Percentiles rank a stretch among this genome's conserved stretches.
These are phyloP conservation scores for Craniophora ligustri DNA, from an alignment of 2,888 invertebrate species.

Conservation along the genomic window DNA sequence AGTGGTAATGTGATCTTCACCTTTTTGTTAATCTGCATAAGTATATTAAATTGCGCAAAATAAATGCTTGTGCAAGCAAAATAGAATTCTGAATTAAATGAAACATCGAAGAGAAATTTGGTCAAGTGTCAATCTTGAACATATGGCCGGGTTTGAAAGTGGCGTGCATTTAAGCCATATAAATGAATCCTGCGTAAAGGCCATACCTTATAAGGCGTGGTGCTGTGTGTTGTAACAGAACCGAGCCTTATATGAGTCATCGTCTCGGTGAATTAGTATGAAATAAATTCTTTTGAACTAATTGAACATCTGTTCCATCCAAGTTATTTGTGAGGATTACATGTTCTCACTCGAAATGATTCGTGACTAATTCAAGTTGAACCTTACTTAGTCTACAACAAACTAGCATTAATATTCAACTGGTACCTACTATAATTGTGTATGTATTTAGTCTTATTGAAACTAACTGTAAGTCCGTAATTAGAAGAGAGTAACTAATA, in stretches of 20 bases:
- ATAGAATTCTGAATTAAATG: constrained; percentile 33
- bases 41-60: constrained; percentile 40
- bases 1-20: constrained; percentile 37
- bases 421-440: constrained; percentile 4
- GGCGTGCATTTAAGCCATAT: constrained; percentile 82
- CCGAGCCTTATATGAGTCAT: constrained; percentile 81
- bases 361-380: constrained; percentile 43
- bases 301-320: constrained; percentile 81
- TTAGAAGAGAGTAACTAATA: constrained; percentile 43
- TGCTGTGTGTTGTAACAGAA: constrained; percentile 76
- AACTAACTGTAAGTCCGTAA: constrained; percentile 43
- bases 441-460: constrained; percentile 33
- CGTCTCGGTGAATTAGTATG: constrained; percentile 78
- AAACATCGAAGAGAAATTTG: constrained; percentile 76
- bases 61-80: constrained; percentile 25
- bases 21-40: constrained; percentile 36
- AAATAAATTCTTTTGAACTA: constrained; percentile 77
- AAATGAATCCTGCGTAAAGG: constrained; percentile 84
- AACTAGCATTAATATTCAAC: neutral
- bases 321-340: constrained; percentile 52
- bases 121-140: constrained; percentile 82
- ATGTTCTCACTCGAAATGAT: constrained; percentile 44
- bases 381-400: constrained; percentile 16
- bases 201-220: constrained; percentile 81
- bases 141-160: constrained; percentile 86